Evolutionary conservation across 2,888 invertebrate genomes (phyloP), one percentile per base, ranked within the genome.

Genomic region (Deilephila elpenor): DNA sequence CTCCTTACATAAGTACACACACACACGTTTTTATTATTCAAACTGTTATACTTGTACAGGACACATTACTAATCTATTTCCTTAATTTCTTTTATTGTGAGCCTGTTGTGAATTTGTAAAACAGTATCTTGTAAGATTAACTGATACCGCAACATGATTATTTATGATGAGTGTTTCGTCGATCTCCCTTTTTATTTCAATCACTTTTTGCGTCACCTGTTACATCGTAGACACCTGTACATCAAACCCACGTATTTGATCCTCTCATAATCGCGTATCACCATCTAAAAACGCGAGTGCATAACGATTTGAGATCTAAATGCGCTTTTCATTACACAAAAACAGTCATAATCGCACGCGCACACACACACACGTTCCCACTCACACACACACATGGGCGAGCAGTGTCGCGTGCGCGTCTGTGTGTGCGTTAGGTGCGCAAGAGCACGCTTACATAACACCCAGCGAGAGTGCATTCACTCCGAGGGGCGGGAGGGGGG

Each of bases 381-480:
- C 83, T 81, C 82, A 81, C 79, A 74, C 86, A 83, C 87, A 82
- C 76, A 78, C 75, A 74, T 77, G 25, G 34, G 59, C 19, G 61
- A 70, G 71, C 56, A 74, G 76, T 71, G 34, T 20, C 75, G 20
- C 72, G 62, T 71, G 72, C 75, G 64, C 74, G 70, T 72, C 74
- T 77, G 80, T 80, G 82, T 86, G 87, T 79, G 83, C 78, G 78
- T 80, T 80, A 51, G 80, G 85, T 82, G 79, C 80, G 84, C 81
- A 79, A 75, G 62, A 67, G 79, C 78, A 71, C 67, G 85, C 86
- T 93, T 93, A 92, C 90, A 87, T 92, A 93, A 93, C 88, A 84
- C 77, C 78, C 79, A 84, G 88, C 90, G 90, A 91, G 93, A 93
- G 93, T 93, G 93, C 93, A 92, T 93, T 93, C 91, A 93, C 93